A percentile compares a stretch with the other conserved stretches of the same genome.
phyloP scores from a whole-genome alignment of 2,113 vertebrate species.

The Diadophis punctatus region DNA sequence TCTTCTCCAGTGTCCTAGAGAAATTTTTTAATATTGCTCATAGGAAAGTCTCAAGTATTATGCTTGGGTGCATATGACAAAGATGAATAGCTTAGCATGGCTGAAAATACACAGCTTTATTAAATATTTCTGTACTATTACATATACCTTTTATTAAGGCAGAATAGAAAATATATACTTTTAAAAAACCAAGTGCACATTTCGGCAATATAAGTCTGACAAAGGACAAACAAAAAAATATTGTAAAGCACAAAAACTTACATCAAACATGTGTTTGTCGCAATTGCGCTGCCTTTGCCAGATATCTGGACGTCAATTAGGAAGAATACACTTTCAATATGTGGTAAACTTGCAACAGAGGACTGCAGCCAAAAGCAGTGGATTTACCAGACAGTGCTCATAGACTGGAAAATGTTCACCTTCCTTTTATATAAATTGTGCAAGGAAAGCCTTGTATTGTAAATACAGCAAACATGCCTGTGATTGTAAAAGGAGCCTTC shows the following conservation, averaged over 20 bases:
- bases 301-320: not conserved
- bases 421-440: not conserved
- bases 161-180: not conserved
- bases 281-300: not conserved
- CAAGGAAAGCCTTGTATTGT: not conserved
- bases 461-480: not conserved
- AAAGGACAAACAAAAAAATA: not conserved
- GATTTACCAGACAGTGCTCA: not conserved
- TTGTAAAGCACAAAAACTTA: not conserved
- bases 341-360: not conserved
- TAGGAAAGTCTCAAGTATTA: not conserved
- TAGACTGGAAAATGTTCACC: not conserved
- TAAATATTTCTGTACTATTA: not conserved
- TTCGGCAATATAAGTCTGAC: not conserved
- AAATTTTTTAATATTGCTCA: not conserved
- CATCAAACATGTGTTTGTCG: not conserved
- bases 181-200: not conserved
- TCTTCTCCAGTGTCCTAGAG: not conserved
- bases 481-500: not conserved
- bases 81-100: not conserved
- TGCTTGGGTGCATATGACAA: not conserved
- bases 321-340: not conserved
- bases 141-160: not conserved
- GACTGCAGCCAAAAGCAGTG: not conserved
- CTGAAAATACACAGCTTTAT: not conserved